Conservation (phyloP, 1,140 invertebrate genomes). For the Theocolax elegans region DNA sequence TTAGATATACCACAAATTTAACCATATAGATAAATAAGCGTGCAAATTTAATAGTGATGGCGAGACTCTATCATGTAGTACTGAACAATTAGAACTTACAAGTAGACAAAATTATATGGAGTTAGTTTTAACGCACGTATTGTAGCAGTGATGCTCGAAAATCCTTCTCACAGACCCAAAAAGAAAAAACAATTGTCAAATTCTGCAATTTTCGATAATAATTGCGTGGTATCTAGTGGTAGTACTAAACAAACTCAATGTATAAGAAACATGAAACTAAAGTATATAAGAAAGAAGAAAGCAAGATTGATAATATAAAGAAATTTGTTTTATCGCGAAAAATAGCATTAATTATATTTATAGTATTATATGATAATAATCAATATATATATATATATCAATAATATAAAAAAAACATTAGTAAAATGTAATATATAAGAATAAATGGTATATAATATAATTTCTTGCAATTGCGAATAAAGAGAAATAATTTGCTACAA, state of each 20-base stretch:
- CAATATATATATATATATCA: no score
- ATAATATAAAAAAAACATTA: slow-evolving; percentile 45
- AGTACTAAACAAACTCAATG: neutral
- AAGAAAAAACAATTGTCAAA: neutral
- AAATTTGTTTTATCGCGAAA: neutral
- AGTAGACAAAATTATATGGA: neutral
- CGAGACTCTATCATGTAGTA: slow-evolving; percentile 13
- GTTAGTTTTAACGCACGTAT: slow-evolving; percentile 2
- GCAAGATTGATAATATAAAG: neutral
- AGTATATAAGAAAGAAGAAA: neutral
- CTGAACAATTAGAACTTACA: no score
- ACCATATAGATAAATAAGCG: slow-evolving; percentile 54
- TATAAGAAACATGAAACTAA: neutral
- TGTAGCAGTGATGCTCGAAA: neutral
- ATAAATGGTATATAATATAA: slow-evolving; percentile 47
- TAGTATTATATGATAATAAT: no score
- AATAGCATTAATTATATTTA: neutral
- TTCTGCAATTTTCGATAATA: neutral
- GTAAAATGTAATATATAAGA: slow-evolving; percentile 44
- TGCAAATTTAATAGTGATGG: slow-evolving; percentile 54
- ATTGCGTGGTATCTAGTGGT: neutral
- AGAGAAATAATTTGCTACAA: slow-evolving; percentile 66
- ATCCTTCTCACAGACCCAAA: slow-evolving; percentile 1
- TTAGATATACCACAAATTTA: slow-evolving; percentile 58
- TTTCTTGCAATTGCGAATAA: slow-evolving; percentile 61